Conservation (phyloP, 2,888 invertebrate genomes). For the Phalera bucephala region DNA sequence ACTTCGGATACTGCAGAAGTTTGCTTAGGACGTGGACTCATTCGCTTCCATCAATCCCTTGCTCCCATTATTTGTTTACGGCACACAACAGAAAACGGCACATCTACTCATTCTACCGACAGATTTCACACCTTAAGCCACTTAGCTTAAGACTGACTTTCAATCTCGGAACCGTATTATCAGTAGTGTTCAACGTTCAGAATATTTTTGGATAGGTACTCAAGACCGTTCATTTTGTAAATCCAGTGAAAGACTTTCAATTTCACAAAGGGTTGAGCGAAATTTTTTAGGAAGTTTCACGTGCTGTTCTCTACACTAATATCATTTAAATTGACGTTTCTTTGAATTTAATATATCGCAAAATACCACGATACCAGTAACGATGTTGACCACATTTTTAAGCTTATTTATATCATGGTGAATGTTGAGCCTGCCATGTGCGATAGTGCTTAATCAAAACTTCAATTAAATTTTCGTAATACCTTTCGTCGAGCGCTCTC, state of each 20-base stretch:
- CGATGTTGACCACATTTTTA: conserved; percentile 28
- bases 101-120: conserved; percentile 31
- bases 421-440: conserved; percentile 46
- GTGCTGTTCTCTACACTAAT: conserved; percentile 18
- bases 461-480: conserved; percentile 78
- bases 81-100: conserved; percentile 44
- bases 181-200: conserved; percentile 31
- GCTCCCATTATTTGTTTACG: conserved; percentile 69
- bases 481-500: conserved; percentile 62
- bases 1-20: conserved; percentile 63
- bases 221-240: conserved; percentile 44
- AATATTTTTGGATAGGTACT: conserved; percentile 49
- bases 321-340: conserved; percentile 23
- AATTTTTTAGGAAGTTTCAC: conserved; percentile 39
- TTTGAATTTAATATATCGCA: conserved; percentile 23
- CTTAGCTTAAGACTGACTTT: conserved; percentile 35
- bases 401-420: conserved; percentile 26
- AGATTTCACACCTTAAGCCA: conserved; percentile 39
- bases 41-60: conserved; percentile 69
- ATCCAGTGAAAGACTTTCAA: conserved; percentile 46
- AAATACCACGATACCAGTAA: conserved; percentile 3
- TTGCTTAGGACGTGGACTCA: conserved; percentile 72
- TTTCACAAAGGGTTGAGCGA: conserved; percentile 45
- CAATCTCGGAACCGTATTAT: conserved; percentile 14
- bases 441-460: conserved; percentile 75